Evolutionary conservation across 2,888 invertebrate genomes (phyloP).

Genomic region (Busseola fusca): DNA sequence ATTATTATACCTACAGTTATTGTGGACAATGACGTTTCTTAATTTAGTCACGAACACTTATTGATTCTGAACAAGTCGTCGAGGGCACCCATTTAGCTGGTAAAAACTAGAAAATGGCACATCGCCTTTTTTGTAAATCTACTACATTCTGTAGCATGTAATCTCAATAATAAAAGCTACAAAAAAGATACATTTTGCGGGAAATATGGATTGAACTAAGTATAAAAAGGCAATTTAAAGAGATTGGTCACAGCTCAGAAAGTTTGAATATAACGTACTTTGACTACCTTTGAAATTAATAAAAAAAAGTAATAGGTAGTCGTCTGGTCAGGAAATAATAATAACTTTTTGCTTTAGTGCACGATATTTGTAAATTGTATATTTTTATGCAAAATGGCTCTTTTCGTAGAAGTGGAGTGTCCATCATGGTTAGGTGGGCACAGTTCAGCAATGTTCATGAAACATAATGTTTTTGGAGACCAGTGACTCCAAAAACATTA

Average conservation of each 20-base stretch:
- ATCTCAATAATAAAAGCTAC: neutral
- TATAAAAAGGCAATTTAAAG: constrained; percentile 46
- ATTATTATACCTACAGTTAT: too few relatives aligned
- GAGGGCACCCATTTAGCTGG: too few relatives aligned
- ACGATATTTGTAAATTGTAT: neutral
- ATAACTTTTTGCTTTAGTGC: constrained; percentile 47
- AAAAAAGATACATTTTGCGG: neutral
- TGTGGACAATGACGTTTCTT: too few relatives aligned
- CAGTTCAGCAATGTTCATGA: neutral
- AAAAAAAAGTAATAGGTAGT: constrained; percentile 51
- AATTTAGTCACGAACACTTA: neutral
- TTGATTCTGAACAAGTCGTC: neutral
- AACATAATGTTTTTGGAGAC: neutral
- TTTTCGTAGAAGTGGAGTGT: neutral
- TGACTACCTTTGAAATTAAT: constrained; percentile 26
- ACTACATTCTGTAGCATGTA: neutral
- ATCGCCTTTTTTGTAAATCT: neutral
- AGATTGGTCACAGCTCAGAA: constrained; percentile 57
- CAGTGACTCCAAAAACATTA: too few relatives aligned
- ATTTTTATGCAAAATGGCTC: constrained; percentile 12
- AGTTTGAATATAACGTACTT: constrained; percentile 35
- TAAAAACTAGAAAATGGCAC: constrained; percentile 8
- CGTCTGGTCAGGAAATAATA: constrained; percentile 46
- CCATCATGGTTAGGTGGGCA: neutral
- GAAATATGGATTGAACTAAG: constrained; percentile 27